Evolutionary conservation across 1,140 invertebrate species (phyloP), one percentile per base, ranked within the genome.

Genomic region (Neodiprion pinetum): DNA sequence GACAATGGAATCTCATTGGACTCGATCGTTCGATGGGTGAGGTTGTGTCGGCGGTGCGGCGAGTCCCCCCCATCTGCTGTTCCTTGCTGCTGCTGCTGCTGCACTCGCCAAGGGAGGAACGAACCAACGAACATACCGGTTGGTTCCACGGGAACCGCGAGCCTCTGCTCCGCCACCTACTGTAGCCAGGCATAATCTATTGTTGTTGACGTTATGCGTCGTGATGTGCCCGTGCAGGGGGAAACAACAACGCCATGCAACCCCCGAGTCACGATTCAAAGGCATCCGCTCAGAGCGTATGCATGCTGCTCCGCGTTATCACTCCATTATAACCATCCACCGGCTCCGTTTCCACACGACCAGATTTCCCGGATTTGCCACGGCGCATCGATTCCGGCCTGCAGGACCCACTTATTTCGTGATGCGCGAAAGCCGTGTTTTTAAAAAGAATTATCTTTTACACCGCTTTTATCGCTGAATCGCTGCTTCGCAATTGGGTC

Each of bases 1-100:
- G 86, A 88, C 86, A 88, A 88, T 88, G 84, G 85, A 87, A 88
- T 88, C 87, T 88, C 86, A 88, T 88, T 88, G 87, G 85, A 88
- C 82, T 88, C 82, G 85, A 88, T 88, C 85, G 87, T 87, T 86
- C 78, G 84, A 81, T 48, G 12, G 70, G 70, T 77, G 81, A 80
- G 77, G 77, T 80, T 76, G 73, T 40, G 68, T 76, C 75, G 75
- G 77, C 75, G 76, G 72, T 14, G 21, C 65, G 72, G 71, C 71
- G 75, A 73, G 75, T 72, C 67, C 9, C 67, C 9, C 17, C 47
- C 23, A 40, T 72, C 17, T 72, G 40, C 10, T 48, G 80, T 79
- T 75, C 77, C 69, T 71, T 80, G 82, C 79, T 78, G 76, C 80
- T 74, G 84, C 81, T 83, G 84, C 82, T 84, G 84, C 84, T 80